Conservation (phyloP, 2,888 invertebrate species). For the Cosmorhoe ocellata region DNA sequence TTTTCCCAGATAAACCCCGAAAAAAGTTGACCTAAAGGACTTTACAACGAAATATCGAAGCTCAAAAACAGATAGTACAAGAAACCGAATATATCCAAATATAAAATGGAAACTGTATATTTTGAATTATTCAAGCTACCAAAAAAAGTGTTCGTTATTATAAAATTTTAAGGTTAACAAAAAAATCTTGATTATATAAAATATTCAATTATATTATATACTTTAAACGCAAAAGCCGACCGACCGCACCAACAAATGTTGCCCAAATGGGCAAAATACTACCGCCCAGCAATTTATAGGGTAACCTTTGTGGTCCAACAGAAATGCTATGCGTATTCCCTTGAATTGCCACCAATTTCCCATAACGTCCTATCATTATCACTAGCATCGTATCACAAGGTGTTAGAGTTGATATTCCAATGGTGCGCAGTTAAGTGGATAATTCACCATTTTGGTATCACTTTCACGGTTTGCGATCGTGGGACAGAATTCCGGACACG, state of each 20-base stretch:
- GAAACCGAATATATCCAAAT: too few relatives aligned
- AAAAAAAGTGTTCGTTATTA: too few relatives aligned
- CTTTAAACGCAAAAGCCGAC: background rate
- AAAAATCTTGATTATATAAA: too few relatives aligned
- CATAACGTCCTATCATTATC: background rate
- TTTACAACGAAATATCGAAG: too few relatives aligned
- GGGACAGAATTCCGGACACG: constrained; percentile 37
- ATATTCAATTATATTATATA: background rate
- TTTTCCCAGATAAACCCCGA: too few relatives aligned
- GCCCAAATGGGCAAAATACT: constrained; percentile 13
- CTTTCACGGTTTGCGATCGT: constrained; percentile 42
- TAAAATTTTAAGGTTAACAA: too few relatives aligned
- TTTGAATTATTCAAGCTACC: too few relatives aligned
- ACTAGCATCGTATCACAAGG: background rate
- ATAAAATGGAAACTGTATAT: too few relatives aligned
- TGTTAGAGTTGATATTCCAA: constrained; percentile 6
- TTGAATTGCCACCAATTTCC: constrained; percentile 21
- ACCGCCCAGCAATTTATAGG: constrained; percentile 26
- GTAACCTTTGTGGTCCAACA: constrained; percentile 28
- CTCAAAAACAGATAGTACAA: too few relatives aligned
- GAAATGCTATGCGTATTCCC: constrained; percentile 43
- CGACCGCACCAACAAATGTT: background rate
- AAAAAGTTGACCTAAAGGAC: too few relatives aligned
- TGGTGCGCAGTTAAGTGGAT: background rate
- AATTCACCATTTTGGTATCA: constrained; percentile 23